Percentiles rank a stretch among this genome's conserved stretches.
Conservation (phyloP, 2,888 invertebrate genomes). For the Tanytarsus gracilentus region DNA sequence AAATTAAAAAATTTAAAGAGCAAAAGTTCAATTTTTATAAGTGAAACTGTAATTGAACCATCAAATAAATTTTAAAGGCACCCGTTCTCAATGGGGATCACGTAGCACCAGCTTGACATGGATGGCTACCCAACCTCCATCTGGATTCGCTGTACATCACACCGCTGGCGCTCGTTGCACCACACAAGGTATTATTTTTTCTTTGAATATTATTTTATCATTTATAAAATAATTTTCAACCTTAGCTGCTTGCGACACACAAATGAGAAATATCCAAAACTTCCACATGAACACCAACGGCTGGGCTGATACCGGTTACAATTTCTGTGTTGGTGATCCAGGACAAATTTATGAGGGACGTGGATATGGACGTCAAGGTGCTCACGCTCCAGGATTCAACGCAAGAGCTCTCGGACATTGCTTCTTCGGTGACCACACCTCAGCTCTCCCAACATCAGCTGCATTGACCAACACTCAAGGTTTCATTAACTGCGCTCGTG, state of each 20-base stretch:
- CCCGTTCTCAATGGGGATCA: constrained; percentile 52
- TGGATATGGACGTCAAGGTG: constrained; percentile 54
- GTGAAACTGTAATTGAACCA: too few species aligned
- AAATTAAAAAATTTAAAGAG: too few species aligned
- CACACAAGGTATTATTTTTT: too few species aligned
- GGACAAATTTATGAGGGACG: constrained; percentile 54
- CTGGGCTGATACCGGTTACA: constrained; percentile 57
- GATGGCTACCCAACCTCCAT: constrained; percentile 48
- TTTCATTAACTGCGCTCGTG: constrained; percentile 48
- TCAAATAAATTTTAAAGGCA: too few species aligned
- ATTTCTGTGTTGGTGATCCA: constrained; percentile 57
- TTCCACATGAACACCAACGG: constrained; percentile 46
- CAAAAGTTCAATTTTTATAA: too few species aligned
- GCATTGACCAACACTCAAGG: constrained; percentile 42
- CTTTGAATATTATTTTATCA: too few species aligned
- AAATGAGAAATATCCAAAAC: constrained; percentile 52
- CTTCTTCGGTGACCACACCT: constrained; percentile 48
- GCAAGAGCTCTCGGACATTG: constrained; percentile 52
- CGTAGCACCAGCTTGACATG: constrained; percentile 42
- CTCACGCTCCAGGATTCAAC: constrained; percentile 55
- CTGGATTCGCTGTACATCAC: constrained; percentile 62
- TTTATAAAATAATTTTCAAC: too few species aligned
- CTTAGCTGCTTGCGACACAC: constrained; percentile 44
- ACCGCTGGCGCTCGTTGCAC: constrained; percentile 55
- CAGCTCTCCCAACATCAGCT: constrained; percentile 24